Conservation (phyloP, 2,888 invertebrate genomes). For the Leptura quadrifasciata region DNA sequence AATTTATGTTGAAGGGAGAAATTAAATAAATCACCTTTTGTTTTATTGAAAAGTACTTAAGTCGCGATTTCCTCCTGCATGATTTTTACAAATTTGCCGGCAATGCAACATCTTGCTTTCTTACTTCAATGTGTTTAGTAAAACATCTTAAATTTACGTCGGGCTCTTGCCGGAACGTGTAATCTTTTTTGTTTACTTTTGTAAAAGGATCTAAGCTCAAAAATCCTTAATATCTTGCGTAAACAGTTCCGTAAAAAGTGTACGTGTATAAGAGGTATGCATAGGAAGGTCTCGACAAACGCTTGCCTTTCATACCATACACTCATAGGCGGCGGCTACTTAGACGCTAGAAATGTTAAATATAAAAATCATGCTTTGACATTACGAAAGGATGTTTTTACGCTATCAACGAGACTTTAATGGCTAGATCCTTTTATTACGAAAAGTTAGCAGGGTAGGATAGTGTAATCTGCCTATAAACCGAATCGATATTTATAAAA, state of each 20-base stretch:
- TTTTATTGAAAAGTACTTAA: background rate
- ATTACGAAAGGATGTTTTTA: too few relatives aligned
- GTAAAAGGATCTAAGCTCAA: slow-evolving; percentile 27
- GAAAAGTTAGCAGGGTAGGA: too few relatives aligned
- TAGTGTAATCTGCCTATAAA: too few relatives aligned
- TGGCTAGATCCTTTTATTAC: too few relatives aligned
- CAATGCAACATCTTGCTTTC: background rate
- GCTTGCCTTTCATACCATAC: background rate
- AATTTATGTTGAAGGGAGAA: background rate
- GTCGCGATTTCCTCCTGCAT: background rate
- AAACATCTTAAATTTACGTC: background rate
- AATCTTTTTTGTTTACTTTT: slow-evolving; percentile 25
- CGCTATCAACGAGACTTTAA: too few relatives aligned
- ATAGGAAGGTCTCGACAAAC: background rate
- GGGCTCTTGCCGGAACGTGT: background rate
- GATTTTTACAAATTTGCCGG: background rate
- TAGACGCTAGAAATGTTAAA: background rate
- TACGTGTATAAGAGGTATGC: background rate
- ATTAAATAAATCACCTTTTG: background rate
- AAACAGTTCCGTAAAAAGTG: slow-evolving; percentile 30
- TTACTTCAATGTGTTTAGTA: slow-evolving; percentile 4
- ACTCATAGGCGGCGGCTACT: background rate
- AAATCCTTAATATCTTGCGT: slow-evolving; percentile 11
- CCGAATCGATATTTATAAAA: too few relatives aligned
- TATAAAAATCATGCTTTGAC: too few relatives aligned